Percentiles rank a stretch among this genome's conserved stretches.
These are phyloP conservation scores for Diplazon laetatorius DNA, from an alignment of 2,888 invertebrate genomes.

Conservation along the genomic window DNA sequence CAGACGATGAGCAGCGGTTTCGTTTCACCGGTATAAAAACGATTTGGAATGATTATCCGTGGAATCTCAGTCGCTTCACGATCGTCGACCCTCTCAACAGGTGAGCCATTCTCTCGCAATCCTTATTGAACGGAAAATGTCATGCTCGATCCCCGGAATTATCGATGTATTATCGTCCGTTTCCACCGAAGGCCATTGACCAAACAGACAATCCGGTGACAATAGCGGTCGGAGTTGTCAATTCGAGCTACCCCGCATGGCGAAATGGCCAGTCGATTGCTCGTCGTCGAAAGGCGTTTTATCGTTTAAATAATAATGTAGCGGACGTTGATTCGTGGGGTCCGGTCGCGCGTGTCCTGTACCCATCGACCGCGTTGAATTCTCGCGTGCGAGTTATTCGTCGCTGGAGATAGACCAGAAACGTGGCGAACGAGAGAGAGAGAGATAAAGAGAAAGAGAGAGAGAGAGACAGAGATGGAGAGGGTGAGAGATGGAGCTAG, in stretches of 20 bases:
- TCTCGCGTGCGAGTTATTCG: constrained; percentile 75
- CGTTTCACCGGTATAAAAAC: constrained; percentile 89
- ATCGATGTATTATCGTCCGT: constrained; percentile 61
- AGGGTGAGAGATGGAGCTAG: too few relatives aligned
- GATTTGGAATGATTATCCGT: constrained; percentile 17
- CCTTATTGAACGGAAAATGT: constrained; percentile 12
- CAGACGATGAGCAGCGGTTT: constrained; percentile 89
- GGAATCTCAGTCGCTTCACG: constrained; percentile 21
- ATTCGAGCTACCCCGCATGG: constrained; percentile 62
- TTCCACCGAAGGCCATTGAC: constrained; percentile 60
- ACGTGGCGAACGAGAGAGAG: constrained; percentile 46
- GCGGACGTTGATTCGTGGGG: constrained; percentile 6
- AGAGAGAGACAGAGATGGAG: constrained; percentile 68
- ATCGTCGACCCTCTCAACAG: constrained; percentile 61
- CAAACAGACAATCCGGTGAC: constrained; percentile 71
- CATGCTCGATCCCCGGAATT: constrained; percentile 30
- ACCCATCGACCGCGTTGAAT: not conserved
- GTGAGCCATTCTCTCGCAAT: constrained; percentile 62
- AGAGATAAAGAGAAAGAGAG: constrained; percentile 55
- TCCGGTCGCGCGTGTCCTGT: not conserved
- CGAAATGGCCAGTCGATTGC: constrained; percentile 76
- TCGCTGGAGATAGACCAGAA: constrained; percentile 56
- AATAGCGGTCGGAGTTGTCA: constrained; percentile 80
- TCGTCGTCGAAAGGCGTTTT: constrained; percentile 54
- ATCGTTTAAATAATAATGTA: constrained; percentile 80